Base-by-base conservation (phyloP, 2,113 vertebrate species). In the Oceanodroma tethys region DNA sequence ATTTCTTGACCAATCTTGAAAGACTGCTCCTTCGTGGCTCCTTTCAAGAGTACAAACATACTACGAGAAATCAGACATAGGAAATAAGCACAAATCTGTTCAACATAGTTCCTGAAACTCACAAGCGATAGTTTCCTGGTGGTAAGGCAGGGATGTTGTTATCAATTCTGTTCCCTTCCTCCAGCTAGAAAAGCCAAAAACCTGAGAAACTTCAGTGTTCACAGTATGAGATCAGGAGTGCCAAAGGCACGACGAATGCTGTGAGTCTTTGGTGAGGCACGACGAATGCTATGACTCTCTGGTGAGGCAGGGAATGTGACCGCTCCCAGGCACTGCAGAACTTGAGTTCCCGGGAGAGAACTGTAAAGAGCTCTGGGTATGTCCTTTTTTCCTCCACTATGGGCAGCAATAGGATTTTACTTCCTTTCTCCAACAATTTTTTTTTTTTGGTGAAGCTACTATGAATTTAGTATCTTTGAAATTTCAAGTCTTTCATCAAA, bases 1-100 rank as follows among this genome's bases (percentile, higher is more conserved):
- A 99, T 99, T 98, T 99, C 99, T 78, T 99, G 98, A 58, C 99
- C 99, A 83, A 99, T 99, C 97, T 98, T 99, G 93, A 99, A 99
- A 87, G 99, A 99, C 95, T 99, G 99, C 90, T 99, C 99, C 96
- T 99, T 99, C 16, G 99, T 99, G 89, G 99, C 99, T 97, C 99
- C 99, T 97, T 99, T 99, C 96, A 99, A 98, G 84, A 99, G 98
- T 65, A 99, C 99, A 98, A 99, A 99, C 99, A 99, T 98, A 97
- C 99, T 99, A 96, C 91, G 38, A 93, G 91, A 96, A 97, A 98
- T 72, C 23, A 97, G 45, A 97, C 30, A 32, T 1, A 40, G 48
- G 67, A 95, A 91, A 80, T 93, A 53, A 95, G 27, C 25, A 81
- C 60, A 59, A 52, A 40, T 78, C 11, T 56, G 16, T 88, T 90